Evolutionary conservation across 2,113 vertebrate species (phyloP), one percentile per base, ranked within the genome.

Genomic region (Eupsittula cactorum): DNA sequence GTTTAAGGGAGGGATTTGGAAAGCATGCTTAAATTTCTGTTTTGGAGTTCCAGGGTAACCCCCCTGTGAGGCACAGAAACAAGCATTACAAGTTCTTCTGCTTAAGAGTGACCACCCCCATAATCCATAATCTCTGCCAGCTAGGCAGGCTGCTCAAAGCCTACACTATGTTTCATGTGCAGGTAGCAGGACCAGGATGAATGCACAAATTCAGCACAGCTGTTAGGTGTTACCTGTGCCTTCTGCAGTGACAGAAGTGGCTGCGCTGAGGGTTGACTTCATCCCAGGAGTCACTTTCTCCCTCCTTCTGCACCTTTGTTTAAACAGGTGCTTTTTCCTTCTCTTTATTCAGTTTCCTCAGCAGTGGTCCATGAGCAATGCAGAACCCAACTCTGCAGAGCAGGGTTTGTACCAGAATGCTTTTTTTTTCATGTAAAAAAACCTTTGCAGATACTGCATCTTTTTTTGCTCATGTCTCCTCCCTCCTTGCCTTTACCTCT

Each of bases 281-380:
- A 5, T 44, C 67, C 46, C 37, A 41, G 35, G 21, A 41, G 31
- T 28, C 10, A 16, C 24, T 55, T 87, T 85, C 62, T 78, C 23
- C 29, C 25, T 91, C 13, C 18, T 93, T 44, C 53, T 76, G 50
- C 31, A 55, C 5, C 42, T 95, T 92, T 87, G 47, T 91, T 93
- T 84, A 28, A 93, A 27, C 23, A 71, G 46, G 21, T 78, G 68
- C 2, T 65, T 93, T 87, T 39, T 17, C 19, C 10, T n/a, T 69
- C 62, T 44, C 20, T 69, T 75, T 23, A 47, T 84, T 89, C 42
- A 13, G 2, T 64, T 78, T 75, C 21, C 42, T 75, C 19, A 46
- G 55, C 11, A 74, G 42, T 24, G 57, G 13, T 16, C 35, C 14
- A 11, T 11, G 12, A 84, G 42, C 31, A 74, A 55, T 14, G 25